Evolutionary conservation across 2,888 invertebrate species (phyloP).

Genomic region (Eristalis pertinax): DNA sequence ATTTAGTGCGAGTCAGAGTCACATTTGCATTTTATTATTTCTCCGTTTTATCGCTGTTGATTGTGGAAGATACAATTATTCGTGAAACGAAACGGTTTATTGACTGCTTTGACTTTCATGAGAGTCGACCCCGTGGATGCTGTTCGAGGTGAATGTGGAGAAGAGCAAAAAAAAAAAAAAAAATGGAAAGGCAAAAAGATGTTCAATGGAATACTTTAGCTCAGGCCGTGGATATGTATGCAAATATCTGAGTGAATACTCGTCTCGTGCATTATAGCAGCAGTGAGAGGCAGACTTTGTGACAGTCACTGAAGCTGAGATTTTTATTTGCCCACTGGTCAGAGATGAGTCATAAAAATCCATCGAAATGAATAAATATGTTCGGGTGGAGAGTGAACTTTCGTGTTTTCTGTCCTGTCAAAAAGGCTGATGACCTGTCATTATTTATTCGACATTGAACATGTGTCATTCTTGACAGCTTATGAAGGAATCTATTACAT

Average conservation of each 20-base stretch:
- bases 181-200: neutral
- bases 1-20: constrained; percentile 47
- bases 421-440: neutral
- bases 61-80: constrained; percentile 18
- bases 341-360: neutral
- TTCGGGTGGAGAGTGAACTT: neutral
- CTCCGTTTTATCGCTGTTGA: constrained; percentile 22
- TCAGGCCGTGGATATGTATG: neutral
- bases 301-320: neutral
- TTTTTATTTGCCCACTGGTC: neutral
- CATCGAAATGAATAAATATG: neutral
- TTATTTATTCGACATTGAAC: neutral
- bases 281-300: neutral
- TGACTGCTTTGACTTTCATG: constrained; percentile 1
- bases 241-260: neutral
- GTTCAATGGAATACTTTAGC: neutral
- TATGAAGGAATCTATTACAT: neutral
- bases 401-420: neutral
- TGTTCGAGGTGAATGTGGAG: neutral
- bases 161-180: too few relatives aligned
- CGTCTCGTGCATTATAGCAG: neutral
- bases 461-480: neutral
- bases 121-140: neutral
- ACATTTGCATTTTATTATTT: constrained; percentile 62
- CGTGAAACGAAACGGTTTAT: constrained; percentile 35